Percentiles rank a stretch among this genome's conserved stretches.
phyloP scores from a whole-genome alignment of 2,797 vertebrate species.

The Lemur catta region DNA sequence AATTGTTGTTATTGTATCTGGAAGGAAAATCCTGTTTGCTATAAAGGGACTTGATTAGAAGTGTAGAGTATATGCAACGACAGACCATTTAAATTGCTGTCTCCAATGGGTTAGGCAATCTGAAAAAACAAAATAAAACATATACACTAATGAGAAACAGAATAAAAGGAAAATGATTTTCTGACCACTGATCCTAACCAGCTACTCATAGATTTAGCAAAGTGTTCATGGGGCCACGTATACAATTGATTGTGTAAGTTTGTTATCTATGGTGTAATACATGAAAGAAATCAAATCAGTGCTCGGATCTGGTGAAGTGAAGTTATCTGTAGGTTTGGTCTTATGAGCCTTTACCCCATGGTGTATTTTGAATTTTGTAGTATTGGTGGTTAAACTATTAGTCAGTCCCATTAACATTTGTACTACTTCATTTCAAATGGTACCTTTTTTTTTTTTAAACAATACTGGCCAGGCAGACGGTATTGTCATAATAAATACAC shows the following conservation, averaged over 20 bases:
- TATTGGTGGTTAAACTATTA: neutral
- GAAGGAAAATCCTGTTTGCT: neutral
- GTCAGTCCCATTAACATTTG: neutral
- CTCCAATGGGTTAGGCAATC: neutral
- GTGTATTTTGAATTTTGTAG: neutral
- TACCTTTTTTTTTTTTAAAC: neutral
- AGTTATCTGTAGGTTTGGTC: neutral
- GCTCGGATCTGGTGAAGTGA: neutral
- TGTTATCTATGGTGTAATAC: slow-evolving; percentile 8
- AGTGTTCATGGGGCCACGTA: neutral
- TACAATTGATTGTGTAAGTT: slow-evolving; percentile 22
- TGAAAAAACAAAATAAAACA: slow-evolving; percentile 34
- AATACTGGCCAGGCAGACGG: neutral
- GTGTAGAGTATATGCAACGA: neutral
- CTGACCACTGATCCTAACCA: slow-evolving; percentile 36
- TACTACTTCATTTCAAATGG: neutral
- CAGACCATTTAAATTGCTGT: slow-evolving; percentile 10
- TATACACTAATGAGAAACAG: slow-evolving; percentile 41
- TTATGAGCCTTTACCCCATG: neutral
- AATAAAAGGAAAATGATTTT: slow-evolving; percentile 56
- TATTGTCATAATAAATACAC: neutral
- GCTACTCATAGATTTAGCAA: slow-evolving; percentile 52
- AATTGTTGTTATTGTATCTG: neutral
- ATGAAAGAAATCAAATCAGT: slow-evolving; percentile 45
- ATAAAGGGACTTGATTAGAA: neutral